Conservation (phyloP, 1,140 invertebrate species). For the Lepidurus couesii region DNA sequence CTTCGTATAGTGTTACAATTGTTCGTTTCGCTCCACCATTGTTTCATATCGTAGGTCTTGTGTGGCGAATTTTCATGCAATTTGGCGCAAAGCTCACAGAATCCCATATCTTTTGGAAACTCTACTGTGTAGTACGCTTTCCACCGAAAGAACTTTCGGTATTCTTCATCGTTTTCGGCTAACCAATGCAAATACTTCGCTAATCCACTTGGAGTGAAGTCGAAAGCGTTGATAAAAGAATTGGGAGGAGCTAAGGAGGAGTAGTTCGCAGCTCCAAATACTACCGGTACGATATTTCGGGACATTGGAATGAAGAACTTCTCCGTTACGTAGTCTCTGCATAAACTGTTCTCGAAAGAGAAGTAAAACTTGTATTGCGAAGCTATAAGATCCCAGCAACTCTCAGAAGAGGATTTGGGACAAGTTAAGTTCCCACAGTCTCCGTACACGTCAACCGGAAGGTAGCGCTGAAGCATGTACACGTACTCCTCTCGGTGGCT, state of each 20-base stretch:
- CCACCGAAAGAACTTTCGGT: constrained; percentile 37
- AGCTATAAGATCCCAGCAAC: constrained; percentile 37
- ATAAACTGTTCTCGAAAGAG: constrained; percentile 48
- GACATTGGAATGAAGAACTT: constrained; percentile 43
- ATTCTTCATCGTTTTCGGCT: constrained; percentile 36
- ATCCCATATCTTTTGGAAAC: not conserved
- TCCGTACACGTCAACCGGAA: constrained; percentile 43
- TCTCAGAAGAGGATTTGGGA: constrained; percentile 31
- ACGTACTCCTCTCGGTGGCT: constrained; percentile 40
- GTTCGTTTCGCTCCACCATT: constrained; percentile 25
- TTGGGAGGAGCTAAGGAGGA: constrained; percentile 39
- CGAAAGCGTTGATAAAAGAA: constrained; percentile 44
- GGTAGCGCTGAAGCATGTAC: constrained; percentile 38
- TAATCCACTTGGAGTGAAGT: constrained; percentile 40
- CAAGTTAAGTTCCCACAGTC: constrained; percentile 41
- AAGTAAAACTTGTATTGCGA: constrained; percentile 45
- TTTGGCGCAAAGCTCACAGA: constrained; percentile 17
- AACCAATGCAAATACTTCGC: constrained; percentile 38
- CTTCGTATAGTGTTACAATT: not conserved
- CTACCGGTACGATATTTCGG: constrained; percentile 42
- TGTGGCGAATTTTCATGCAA: constrained; percentile 13
- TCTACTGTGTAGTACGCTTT: constrained; percentile 5
- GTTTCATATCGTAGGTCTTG: not conserved
- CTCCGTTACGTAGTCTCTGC: constrained; percentile 49
- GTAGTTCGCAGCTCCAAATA: constrained; percentile 43